Evolutionary conservation across 2,797 vertebrate species (phyloP), one percentile per base, ranked within the genome.

Genomic region (Muraenolepis orangiensis): DNA sequence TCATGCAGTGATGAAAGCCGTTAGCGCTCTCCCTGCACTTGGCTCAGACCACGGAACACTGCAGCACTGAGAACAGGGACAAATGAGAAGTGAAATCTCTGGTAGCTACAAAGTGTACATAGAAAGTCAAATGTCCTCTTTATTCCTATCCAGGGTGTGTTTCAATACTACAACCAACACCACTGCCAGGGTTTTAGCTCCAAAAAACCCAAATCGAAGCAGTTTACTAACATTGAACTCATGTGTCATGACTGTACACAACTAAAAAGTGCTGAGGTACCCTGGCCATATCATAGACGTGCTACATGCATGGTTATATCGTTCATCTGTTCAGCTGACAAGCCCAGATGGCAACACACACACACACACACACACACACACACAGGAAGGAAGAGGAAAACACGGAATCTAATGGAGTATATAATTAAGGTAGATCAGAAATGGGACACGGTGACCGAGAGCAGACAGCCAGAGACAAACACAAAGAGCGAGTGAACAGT

Each of bases 1-100:
- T 57, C 51, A 57, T 57, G 51, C 51, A 23, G 20, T 89, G 91
- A 90, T 90, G 87, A 89, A 80, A 81, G 85, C 79, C 84, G n/a
- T n/a, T n/a, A 75, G 80, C 79, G 88, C 84, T 87, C 85, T 84
- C 79, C 80, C 78, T 82, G 87, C 82, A 78, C 81, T 90, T 87
- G 84, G 79, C 72, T 73, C 66, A 83, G 81, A 87, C 87, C 87
- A 84, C 88, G 86, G 87, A 92, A 86, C 76, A 73, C 81, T 76
- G 79, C 86, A 51, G 12, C 42, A 51, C 16, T 5, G 16, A 51
- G 42, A 51, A 20, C 42, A 20, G 42, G 18, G 42, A 51, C 18
- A 51, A 13, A 51, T 18, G 20, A 6, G 18, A 51, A 51, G 42
- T n/a, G 18, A 51, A 51, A 18, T 51, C 18, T 51, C 42, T 51